Percentiles rank a stretch among this genome's conserved stretches.
phyloP scores from a whole-genome alignment of 2,888 invertebrate species.

The Scotopteryx bipunctaria region DNA sequence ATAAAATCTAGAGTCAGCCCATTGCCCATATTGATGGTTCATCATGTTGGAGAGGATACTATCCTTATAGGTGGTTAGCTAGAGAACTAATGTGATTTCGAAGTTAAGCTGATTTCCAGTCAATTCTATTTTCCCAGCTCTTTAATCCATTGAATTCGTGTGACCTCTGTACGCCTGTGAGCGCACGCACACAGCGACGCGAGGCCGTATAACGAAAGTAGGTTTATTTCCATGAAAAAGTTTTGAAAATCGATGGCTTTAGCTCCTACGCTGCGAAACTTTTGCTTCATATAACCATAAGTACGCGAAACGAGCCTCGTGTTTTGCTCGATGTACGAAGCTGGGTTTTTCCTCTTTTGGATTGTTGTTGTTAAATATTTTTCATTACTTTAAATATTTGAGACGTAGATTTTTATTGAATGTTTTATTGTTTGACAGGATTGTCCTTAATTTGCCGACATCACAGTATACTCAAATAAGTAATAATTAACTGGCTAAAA shows the following conservation, averaged over 20 bases:
- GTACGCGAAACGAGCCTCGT: conserved; percentile 67
- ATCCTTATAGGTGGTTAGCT: too few relatives aligned
- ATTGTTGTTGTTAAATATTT: conserved; percentile 47
- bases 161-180: conserved; percentile 67
- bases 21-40: too few relatives aligned
- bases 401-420: too few relatives aligned
- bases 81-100: background rate
- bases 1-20: too few relatives aligned
- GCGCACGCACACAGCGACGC: conserved; percentile 62
- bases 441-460: too few relatives aligned
- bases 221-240: conserved; percentile 84
- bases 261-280: conserved; percentile 81
- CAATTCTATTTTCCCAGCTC: conserved; percentile 1
- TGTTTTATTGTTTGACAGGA: too few relatives aligned
- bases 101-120: background rate
- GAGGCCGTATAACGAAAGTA: conserved; percentile 72
- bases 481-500: too few relatives aligned
- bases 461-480: too few relatives aligned
- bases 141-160: conserved; percentile 54
- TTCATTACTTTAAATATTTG: conserved; percentile 6
- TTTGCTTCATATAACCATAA: conserved; percentile 81
- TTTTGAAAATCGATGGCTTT: conserved; percentile 84
- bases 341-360: conserved; percentile 57
- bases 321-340: conserved; percentile 68
- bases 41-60: too few relatives aligned